Percentiles rank a stretch among this genome's conserved stretches.
Conservation (phyloP, 1,140 invertebrate species). For the Bombyx mori region ASM3026992v2 NC_085119.1:7846501-7847000, state of each 20-base stretch:
- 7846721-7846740: slow-evolving; percentile 63
- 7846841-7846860: no score
- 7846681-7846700: slow-evolving; percentile 58
- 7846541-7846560: slow-evolving; percentile 68
- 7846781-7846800: slow-evolving; percentile 30
- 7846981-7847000: no score
- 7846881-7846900: no score
- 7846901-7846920: no score
- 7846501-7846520: slow-evolving; percentile 49
- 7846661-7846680: slow-evolving; percentile 49
- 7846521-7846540: slow-evolving; percentile 44
- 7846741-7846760: slow-evolving; percentile 40
- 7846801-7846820: slow-evolving; percentile 20
- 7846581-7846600: slow-evolving; percentile 55
- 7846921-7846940: no score
- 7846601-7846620: slow-evolving; percentile 46
- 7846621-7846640: slow-evolving; percentile 66
- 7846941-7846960: no score
- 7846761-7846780: slow-evolving; percentile 26
- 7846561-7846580: slow-evolving; percentile 46
- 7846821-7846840: no score
- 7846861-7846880: neutral
- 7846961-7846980: no score
- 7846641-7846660: slow-evolving; percentile 52
- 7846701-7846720: slow-evolving; percentile 57